phyloP scores from a whole-genome alignment of 2,113 vertebrate species.

The Ancistrus triradiatus region DNA sequence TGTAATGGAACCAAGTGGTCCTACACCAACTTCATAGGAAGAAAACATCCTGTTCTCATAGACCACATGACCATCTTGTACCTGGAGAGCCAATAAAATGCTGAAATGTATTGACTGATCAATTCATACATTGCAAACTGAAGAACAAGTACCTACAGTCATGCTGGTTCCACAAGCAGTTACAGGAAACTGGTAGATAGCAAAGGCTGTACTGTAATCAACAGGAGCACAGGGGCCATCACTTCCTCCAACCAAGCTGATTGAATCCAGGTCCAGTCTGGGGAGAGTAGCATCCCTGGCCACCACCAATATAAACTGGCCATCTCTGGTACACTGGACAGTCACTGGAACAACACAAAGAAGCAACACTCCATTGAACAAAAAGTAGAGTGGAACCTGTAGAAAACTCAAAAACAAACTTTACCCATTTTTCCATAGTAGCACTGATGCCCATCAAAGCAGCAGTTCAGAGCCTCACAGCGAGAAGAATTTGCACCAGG shows the following conservation, averaged over 20 bases:
- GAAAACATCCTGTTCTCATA: slow-evolving; percentile 67
- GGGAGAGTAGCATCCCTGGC: slow-evolving; percentile 29
- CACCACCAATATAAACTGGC: too few relatives aligned
- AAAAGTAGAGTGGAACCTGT: too few relatives aligned
- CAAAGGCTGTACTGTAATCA: slow-evolving; percentile 22
- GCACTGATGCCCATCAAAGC: too few relatives aligned
- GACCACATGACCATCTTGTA: slow-evolving; percentile 49
- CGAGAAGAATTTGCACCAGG: too few relatives aligned
- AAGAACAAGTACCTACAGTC: neutral
- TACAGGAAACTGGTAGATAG: slow-evolving; percentile 29
- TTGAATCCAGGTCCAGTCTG: slow-evolving; percentile 27
- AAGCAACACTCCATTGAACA: too few relatives aligned
- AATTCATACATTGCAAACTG: too few relatives aligned
- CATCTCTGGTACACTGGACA: slow-evolving; percentile 40
- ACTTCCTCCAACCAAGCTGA: slow-evolving; percentile 12
- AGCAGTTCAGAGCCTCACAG: too few relatives aligned
- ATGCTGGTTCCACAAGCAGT: slow-evolving; percentile 24
- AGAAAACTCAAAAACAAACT: too few relatives aligned
- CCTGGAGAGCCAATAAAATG: slow-evolving; percentile 46
- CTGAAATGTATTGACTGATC: too few relatives aligned
- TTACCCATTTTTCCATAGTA: too few relatives aligned
- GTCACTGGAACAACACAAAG: slow-evolving; percentile 33
- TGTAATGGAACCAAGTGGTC: slow-evolving; percentile 61
- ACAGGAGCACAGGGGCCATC: slow-evolving; percentile 4
- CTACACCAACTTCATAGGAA: slow-evolving; percentile 65